These are phyloP conservation scores for Agapornis canus DNA, from an alignment of 2,797 vertebrate genomes.

Conservation along the genomic window DNA sequence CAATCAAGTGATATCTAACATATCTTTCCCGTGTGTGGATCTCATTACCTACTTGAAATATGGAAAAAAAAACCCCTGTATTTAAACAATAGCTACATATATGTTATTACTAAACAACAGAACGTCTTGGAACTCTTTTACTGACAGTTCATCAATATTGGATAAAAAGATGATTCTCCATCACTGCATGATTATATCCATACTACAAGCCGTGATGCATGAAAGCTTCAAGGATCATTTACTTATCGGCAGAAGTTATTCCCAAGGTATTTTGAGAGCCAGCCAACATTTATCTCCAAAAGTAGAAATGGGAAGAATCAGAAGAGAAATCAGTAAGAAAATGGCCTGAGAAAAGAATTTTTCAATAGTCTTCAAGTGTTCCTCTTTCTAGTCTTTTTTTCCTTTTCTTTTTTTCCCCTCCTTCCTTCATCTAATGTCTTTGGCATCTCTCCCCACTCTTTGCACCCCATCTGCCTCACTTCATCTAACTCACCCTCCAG, in stretches of 20 bases:
- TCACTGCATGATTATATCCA: neutral
- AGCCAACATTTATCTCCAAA: neutral
- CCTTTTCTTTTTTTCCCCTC: neutral
- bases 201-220: neutral
- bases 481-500: neutral
- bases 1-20: neutral
- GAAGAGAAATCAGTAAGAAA: neutral
- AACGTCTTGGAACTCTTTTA: neutral
- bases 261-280: neutral
- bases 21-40: neutral
- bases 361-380: neutral
- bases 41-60: neutral
- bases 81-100: neutral
- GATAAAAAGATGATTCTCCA: neutral
- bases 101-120: neutral
- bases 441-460: neutral
- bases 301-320: neutral
- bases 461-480: neutral
- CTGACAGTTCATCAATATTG: constrained; percentile 44
- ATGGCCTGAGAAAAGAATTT: neutral
- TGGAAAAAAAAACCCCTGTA: neutral
- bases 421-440: neutral
- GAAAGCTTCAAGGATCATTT: constrained; percentile 4
- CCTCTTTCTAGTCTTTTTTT: neutral
- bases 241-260: neutral